Base-by-base conservation (phyloP, 1,140 invertebrate genomes). In the Helicoverpa zea region DNA sequence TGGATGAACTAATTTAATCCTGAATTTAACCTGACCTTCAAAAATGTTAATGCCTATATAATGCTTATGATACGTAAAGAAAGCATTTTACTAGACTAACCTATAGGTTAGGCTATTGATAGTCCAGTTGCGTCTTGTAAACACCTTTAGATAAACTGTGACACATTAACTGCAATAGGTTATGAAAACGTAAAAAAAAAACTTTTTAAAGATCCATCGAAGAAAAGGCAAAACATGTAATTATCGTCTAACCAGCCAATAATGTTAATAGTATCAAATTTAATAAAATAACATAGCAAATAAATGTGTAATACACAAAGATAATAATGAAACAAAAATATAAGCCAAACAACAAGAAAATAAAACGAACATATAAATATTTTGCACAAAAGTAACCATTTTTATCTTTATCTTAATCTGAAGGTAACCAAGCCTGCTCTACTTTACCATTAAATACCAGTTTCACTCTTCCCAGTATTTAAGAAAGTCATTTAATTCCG, bases 401-500 rank as follows among this genome's bases (percentile, higher is more conserved):
- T 23, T 61, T 61, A 61, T 61, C 58, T 29, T 35, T 35, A 66
- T 47, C 63, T 47, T 64, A 47, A 47, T 66, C 63, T 66, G 30
- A 66, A 66, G 47, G 58, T 11, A 23, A 61, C 23, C 58, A 43
- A 16, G 16, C 58, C 16, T 9, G 12, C 11, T 23, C 16, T 23
- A 61, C 23, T 14, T 61, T 61, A 61, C 23, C 58, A 61, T 61
- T 61, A 61, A 61, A 59, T 29, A 61, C 58, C 58, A 30, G 23
- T 59, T 59, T 23, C 29, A 30, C 11, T 61, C 23, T 29, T 61
- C 23, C 23, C 58, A 61, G 58, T 29, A 29, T 61, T 61, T 13
- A 61, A 61, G 58, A 61, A 61, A 61, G 58, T 61, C 12, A 59
- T 61, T 61, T 61, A 61, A 61, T 61, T 61, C 23, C 14, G 18